Percentiles rank a stretch among this genome's conserved stretches.
Evolutionary conservation across 2,113 vertebrate genomes (phyloP).

Genomic region (Cyprinodon variegatus): DNA sequence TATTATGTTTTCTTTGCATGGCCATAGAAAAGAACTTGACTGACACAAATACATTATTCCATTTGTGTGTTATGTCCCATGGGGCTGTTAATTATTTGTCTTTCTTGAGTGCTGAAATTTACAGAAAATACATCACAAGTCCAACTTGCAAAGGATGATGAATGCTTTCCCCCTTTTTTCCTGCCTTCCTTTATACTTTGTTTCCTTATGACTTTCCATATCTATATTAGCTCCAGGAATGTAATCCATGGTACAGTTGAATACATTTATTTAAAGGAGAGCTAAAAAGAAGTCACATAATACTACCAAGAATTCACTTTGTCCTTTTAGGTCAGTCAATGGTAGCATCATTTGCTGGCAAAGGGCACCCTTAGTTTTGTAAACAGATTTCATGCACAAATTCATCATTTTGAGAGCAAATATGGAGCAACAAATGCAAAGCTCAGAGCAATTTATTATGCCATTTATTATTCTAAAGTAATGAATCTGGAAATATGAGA

Average conservation of each 20-base stretch:
- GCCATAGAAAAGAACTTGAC: constrained; percentile 66
- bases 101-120: constrained; percentile 68
- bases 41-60: constrained; percentile 79
- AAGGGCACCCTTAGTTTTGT: constrained; percentile 38
- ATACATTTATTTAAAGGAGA: constrained; percentile 63
- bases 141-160: constrained; percentile 52
- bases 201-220: constrained; percentile 47
- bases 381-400: constrained; percentile 58
- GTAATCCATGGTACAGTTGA: constrained; percentile 50
- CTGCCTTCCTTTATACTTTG: constrained; percentile 28
- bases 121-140: constrained; percentile 70
- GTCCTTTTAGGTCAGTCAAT: constrained; percentile 45
- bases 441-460: constrained; percentile 74
- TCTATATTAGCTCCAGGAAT: constrained; percentile 56
- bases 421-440: constrained; percentile 60
- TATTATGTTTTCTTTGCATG: constrained; percentile 69
- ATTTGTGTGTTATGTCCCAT: constrained; percentile 71
- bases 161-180: constrained; percentile 11
- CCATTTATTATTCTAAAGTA: constrained; percentile 79
- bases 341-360: constrained; percentile 48
- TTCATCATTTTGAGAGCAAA: constrained; percentile 63
- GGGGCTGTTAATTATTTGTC: constrained; percentile 73
- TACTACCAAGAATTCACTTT: constrained; percentile 42
- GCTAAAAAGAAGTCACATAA: constrained; percentile 50
- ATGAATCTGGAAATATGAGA: constrained; percentile 76